Percentiles rank a stretch among this genome's conserved stretches.
Evolutionary conservation across 2,888 invertebrate genomes (phyloP).

Genomic region (Perizoma flavofasciatum): DNA sequence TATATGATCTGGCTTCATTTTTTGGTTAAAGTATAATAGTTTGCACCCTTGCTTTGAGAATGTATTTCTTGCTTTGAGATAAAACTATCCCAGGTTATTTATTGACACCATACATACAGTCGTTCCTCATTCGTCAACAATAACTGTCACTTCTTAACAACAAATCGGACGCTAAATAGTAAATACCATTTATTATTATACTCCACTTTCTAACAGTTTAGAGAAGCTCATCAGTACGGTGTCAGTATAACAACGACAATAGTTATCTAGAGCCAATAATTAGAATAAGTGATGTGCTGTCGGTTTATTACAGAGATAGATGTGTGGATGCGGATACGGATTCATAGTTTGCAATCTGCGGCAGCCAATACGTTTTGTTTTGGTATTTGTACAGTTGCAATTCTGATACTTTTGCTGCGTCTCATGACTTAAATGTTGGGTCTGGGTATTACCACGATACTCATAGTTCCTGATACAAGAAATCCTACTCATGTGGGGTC

Average conservation of each 20-base stretch:
- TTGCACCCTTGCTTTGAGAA: no score
- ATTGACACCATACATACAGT: no score
- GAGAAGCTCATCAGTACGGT: slow-evolving; percentile 27
- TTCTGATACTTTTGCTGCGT: not conserved
- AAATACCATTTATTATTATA: slow-evolving; percentile 11
- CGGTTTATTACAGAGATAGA: not conserved
- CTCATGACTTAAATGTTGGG: no score
- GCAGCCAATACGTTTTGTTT: not conserved
- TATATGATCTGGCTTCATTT: no score
- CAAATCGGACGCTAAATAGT: slow-evolving; percentile 15
- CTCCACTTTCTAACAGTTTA: slow-evolving; percentile 26
- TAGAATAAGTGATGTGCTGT: slow-evolving; percentile 51
- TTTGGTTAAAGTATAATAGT: no score
- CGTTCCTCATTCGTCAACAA: slow-evolving; percentile 2
- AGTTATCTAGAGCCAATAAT: slow-evolving; percentile 38
- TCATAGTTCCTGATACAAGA: no score
- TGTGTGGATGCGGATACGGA: not conserved
- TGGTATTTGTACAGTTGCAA: not conserved
- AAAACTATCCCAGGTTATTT: no score
- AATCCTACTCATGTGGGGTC: no score
- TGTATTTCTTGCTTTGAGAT: no score
- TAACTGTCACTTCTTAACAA: slow-evolving; percentile 14
- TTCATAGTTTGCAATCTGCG: not conserved
- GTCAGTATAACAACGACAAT: slow-evolving; percentile 28
- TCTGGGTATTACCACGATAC: no score